A percentile compares a stretch with the other conserved stretches of the same genome.
These are phyloP conservation scores for Plotosus lineatus DNA, from an alignment of 2,113 vertebrate species.

Conservation along the genomic window DNA sequence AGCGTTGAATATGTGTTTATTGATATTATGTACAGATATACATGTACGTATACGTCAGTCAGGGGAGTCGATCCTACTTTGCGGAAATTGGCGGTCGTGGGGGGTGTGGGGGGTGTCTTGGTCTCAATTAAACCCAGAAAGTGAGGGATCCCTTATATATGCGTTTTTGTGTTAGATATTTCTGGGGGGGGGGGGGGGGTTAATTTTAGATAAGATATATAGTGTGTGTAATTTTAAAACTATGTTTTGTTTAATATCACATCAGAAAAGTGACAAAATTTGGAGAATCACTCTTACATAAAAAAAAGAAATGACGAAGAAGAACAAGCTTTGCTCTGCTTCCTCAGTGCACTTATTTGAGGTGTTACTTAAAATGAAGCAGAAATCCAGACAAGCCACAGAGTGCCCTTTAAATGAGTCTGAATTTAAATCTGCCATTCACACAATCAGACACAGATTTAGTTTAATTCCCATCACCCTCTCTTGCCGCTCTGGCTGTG, in stretches of 20 bases:
- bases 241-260: not conserved
- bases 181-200: too few relatives aligned
- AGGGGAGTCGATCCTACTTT: too few relatives aligned
- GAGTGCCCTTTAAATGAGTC: slow-evolving; percentile 27
- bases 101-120: too few relatives aligned
- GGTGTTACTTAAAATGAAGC: slow-evolving; percentile 7
- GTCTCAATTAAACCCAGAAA: too few relatives aligned
- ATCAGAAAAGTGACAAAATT: not conserved
- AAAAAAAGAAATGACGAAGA: slow-evolving; percentile 8
- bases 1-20: too few relatives aligned
- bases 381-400: slow-evolving; percentile 16
- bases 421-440: slow-evolving; percentile 37
- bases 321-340: slow-evolving; percentile 18
- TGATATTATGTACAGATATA: too few relatives aligned
- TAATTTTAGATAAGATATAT: not conserved
- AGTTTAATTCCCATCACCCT: slow-evolving; percentile 32
- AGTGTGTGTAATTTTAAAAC: not conserved
- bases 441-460: slow-evolving; percentile 17
- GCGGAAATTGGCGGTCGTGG: too few relatives aligned
- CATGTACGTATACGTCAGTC: too few relatives aligned
- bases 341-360: not conserved
- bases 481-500: not conserved
- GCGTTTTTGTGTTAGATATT: too few relatives aligned
- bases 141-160: too few relatives aligned
- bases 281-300: not conserved